phyloP scores from a whole-genome alignment of 2,888 invertebrate species.

The Cistogaster globosa region DNA sequence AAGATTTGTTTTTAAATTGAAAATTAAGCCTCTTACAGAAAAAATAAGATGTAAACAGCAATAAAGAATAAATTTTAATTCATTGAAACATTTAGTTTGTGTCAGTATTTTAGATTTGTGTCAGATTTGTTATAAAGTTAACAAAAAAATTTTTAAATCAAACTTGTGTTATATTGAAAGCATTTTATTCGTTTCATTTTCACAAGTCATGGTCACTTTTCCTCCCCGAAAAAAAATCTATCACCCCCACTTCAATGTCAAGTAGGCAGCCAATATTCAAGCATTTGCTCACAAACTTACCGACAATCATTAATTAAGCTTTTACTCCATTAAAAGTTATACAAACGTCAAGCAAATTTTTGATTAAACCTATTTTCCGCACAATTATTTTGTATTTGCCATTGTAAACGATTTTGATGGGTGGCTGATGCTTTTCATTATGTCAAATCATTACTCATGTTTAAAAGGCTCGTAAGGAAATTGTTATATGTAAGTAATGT shows the following conservation, averaged over 20 bases:
- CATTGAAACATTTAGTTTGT: no score
- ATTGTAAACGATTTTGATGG: constrained; percentile 59
- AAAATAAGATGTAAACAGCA: no score
- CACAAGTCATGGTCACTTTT: no score
- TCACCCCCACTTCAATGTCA: background rate
- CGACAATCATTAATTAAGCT: constrained; percentile 29
- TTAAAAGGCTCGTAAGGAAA: constrained; percentile 34
- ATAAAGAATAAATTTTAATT: background rate
- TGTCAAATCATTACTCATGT: constrained; percentile 65
- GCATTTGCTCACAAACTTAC: background rate
- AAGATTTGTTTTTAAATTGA: no score
- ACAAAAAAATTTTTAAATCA: constrained; percentile 18
- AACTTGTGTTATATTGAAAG: background rate
- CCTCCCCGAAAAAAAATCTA: no score
- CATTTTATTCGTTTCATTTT: no score
- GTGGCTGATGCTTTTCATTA: constrained; percentile 61
- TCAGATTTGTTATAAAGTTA: constrained; percentile 24
- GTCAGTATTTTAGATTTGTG: background rate
- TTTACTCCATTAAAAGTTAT: constrained; percentile 6
- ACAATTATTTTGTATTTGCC: constrained; percentile 48
- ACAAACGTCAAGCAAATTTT: constrained; percentile 25
- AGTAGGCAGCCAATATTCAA: background rate
- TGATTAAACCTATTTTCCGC: constrained; percentile 53
- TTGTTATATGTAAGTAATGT: constrained; percentile 53
- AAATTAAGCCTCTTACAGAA: no score